A percentile compares a stretch with the other conserved stretches of the same genome.
Conservation (phyloP, 23 tunicate species). For the Oikopleura dioica region DNA sequence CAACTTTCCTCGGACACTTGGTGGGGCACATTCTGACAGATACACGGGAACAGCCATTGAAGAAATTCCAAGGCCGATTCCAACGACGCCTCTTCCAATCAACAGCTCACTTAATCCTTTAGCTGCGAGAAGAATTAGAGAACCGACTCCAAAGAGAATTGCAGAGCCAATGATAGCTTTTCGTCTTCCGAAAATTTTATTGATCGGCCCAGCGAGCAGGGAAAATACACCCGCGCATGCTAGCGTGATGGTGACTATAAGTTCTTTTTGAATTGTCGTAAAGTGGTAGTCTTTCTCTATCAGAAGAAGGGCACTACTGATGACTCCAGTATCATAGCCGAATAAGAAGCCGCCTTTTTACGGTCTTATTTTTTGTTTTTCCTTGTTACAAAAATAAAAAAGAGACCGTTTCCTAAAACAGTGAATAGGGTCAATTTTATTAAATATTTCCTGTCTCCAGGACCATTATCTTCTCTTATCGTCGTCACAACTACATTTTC, state of each 20-base stretch:
- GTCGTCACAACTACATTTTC: too few relatives aligned
- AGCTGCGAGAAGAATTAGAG: slow-evolving; percentile 33
- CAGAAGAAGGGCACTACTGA: slow-evolving; percentile 88
- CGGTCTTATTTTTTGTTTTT: too few relatives aligned
- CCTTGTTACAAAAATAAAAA: too few relatives aligned
- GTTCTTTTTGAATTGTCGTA: slow-evolving; percentile 17
- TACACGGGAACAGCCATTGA: slow-evolving; percentile 94
- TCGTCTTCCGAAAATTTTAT: slow-evolving; percentile 30
- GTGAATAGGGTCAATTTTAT: too few relatives aligned
- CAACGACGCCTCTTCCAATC: slow-evolving; percentile 16
- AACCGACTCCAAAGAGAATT: slow-evolving; percentile 39
- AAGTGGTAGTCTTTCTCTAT: slow-evolving; percentile 35
- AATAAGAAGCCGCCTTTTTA: slow-evolving; percentile 95
- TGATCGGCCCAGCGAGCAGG: slow-evolving; percentile 35
- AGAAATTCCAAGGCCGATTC: slow-evolving; percentile 20
- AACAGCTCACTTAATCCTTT: slow-evolving; percentile 30
- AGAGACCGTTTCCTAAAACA: too few relatives aligned
- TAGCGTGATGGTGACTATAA: slow-evolving; percentile 56
- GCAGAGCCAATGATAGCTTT: slow-evolving; percentile 36
- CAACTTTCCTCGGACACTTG: slow-evolving; percentile 41
- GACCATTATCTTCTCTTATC: too few relatives aligned
- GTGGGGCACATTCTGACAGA: slow-evolving; percentile 73
- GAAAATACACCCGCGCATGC: slow-evolving; percentile 76
- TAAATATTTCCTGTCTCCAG: too few relatives aligned
- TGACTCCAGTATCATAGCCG: slow-evolving; percentile 92